Conservation (phyloP, 2,888 invertebrate species). For the Magallana nippona region DNA sequence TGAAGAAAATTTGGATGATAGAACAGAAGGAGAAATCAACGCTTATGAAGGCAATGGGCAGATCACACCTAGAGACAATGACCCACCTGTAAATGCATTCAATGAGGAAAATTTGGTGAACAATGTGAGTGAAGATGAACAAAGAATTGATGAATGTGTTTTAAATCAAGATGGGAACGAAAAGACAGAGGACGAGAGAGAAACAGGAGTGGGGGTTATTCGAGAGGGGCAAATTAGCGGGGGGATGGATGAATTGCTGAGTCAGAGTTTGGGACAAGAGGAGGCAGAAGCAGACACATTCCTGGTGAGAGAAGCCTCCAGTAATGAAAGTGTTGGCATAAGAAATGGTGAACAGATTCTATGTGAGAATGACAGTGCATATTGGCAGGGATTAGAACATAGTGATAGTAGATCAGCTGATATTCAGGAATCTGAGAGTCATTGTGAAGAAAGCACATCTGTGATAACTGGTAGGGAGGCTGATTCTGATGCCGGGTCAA, state of each 20-base stretch:
- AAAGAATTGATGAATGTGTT: constrained; percentile 43
- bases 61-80: not conserved
- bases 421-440: not conserved
- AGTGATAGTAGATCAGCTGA: not conserved
- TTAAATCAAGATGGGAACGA: constrained; percentile 30
- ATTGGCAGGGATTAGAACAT: not conserved
- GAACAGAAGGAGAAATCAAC: constrained; percentile 22
- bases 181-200: constrained; percentile 41
- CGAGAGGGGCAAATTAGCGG: constrained; percentile 13
- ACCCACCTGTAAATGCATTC: not conserved
- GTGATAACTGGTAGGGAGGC: not conserved
- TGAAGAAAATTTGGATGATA: not conserved
- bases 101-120: constrained; percentile 5
- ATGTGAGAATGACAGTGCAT: not conserved
- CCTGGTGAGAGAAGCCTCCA: not conserved
- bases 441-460: not conserved
- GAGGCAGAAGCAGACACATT: not conserved
- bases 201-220: constrained; percentile 16
- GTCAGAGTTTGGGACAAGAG: not conserved
- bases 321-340: not conserved
- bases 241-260: not conserved
- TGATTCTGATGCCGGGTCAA: not conserved
- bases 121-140: not conserved
- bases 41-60: not conserved
- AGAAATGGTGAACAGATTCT: not conserved